These are phyloP conservation scores for Chesias legatella DNA, from an alignment of 2,888 invertebrate species.

Conservation along the genomic window DNA sequence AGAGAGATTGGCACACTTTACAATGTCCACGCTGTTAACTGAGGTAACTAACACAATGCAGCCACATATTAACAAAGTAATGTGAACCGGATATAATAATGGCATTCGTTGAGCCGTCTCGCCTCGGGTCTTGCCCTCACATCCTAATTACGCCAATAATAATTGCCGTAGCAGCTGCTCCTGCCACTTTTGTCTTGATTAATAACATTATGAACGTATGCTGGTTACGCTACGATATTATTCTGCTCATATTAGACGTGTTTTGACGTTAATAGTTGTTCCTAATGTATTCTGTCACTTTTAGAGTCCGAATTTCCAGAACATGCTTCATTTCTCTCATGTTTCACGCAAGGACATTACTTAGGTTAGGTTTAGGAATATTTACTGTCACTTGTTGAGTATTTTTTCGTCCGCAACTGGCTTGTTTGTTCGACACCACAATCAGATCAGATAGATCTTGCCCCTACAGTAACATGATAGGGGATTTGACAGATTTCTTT, in stretches of 20 bases:
- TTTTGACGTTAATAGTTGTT: conserved; percentile 15
- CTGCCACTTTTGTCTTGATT: conserved; percentile 49
- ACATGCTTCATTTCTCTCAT: too few species aligned
- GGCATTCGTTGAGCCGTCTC: conserved; percentile 67
- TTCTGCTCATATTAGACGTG: conserved; percentile 27
- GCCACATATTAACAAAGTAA: conserved; percentile 41
- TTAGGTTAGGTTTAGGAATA: too few species aligned
- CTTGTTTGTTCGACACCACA: too few species aligned
- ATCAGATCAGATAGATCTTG: too few species aligned
- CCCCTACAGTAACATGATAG: too few species aligned
- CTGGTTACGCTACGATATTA: conserved; percentile 22
- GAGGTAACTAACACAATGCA: conserved; percentile 55
- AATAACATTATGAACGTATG: conserved; percentile 40
- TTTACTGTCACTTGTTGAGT: too few species aligned
- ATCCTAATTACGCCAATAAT: conserved; percentile 79
- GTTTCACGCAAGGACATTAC: too few species aligned
- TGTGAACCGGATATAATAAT: conserved; percentile 75
- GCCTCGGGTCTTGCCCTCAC: conserved; percentile 68
- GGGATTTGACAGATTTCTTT: too few species aligned
- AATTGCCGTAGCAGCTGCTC: conserved; percentile 70
- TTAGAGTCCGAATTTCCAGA: too few species aligned
- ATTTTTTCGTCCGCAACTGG: too few species aligned
- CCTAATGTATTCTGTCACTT: conserved; percentile 5
- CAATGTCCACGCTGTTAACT: conserved; percentile 69
- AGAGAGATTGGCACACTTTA: conserved; percentile 25